Evolutionary conservation across 2,113 vertebrate genomes (phyloP), one percentile per base, ranked within the genome.

Genomic region (Bostrychus sinensis): DNA sequence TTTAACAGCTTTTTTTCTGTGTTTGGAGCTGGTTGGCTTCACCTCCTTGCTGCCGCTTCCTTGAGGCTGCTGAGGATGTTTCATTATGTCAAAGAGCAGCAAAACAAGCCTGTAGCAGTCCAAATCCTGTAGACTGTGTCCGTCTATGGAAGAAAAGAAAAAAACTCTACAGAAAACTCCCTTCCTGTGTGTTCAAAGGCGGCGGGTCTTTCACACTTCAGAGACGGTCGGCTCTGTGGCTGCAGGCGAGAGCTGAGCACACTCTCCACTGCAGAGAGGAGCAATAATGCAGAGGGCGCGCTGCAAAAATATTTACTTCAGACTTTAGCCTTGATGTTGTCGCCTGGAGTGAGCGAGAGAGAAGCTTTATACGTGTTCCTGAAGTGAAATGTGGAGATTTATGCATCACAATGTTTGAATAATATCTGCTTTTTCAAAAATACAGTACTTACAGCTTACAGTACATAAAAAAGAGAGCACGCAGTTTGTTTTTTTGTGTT

Each of bases 101-200:
- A 84, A 88, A 89, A 88, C 79, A 85, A 56, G 75, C 83, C 88
- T 62, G 72, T 50, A 88, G 89, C 87, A 82, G 73, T 72, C 59
- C 78, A 83, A 86, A 85, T 82, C 82, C 72, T 78, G 71, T 79
- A 62, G 76, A 79, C 78, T 67, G 80, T 81, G 75, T 67, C 72
- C 43, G 70, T 78, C 65, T 77, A 72, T 77, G 78, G 75, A 70
- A n/a, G n/a, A n/a, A n/a, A n/a, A n/a, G n/a, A n/a, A n/a, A n/a
- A n/a, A 79, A 84, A 79, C 73, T 65, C 66, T 70, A 75, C 78
- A 75, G 56, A 72, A 84, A 87, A 78, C 86, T 81, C 75, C 64
- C 79, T 83, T 68, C 73, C 66, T 62, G 60, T 71, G 66, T 77
- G 79, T 87, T 88, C 68, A 82, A 85, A 86, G 79, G 70, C 45